phyloP scores from a whole-genome alignment of 2,888 invertebrate species.

The Caenorhabditis sp. region DNA sequence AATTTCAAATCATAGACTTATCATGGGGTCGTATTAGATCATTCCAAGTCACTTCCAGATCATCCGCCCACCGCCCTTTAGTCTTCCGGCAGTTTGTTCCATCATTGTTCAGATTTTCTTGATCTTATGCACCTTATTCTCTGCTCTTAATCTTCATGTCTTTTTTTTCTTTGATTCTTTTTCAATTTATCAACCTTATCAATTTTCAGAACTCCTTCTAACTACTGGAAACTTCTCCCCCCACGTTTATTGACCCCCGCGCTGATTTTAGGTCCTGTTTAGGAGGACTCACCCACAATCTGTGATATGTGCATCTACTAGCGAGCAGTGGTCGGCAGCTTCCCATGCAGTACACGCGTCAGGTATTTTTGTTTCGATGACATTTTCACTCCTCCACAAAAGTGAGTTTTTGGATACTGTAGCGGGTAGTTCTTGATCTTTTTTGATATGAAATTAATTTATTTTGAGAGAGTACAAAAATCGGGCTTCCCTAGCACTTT shows the following conservation, averaged over 20 bases:
- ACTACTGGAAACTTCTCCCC: constrained; percentile 26
- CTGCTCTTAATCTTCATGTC: constrained; percentile 17
- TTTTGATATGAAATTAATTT: not conserved
- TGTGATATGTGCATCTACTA: constrained; percentile 66
- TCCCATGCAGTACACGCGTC: constrained; percentile 69
- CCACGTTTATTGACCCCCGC: constrained; percentile 15
- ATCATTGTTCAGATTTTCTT: constrained; percentile 8
- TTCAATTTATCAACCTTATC: not conserved
- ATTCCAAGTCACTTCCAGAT: constrained; percentile 36
- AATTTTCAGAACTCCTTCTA: not conserved
- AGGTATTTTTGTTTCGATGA: constrained; percentile 44
- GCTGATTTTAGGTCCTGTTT: constrained; percentile 65
- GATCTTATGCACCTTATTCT: not conserved
- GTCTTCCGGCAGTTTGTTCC: constrained; percentile 5
- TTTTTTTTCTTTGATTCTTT: constrained; percentile 15
- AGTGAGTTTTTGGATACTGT: constrained; percentile 8
- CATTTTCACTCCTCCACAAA: constrained; percentile 6
- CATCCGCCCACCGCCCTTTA: constrained; percentile 16
- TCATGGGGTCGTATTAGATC: constrained; percentile 39
- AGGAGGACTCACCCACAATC: constrained; percentile 60
- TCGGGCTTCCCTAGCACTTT: constrained; percentile 16
- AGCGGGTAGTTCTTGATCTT: not conserved
- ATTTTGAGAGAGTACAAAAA: not conserved
- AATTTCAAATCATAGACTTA: constrained; percentile 15
- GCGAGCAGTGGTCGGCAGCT: constrained; percentile 57